A percentile compares a stretch with the other conserved stretches of the same genome.
phyloP scores from a whole-genome alignment of 1,140 invertebrate genomes.

The Nixonia krombeini region DNA sequence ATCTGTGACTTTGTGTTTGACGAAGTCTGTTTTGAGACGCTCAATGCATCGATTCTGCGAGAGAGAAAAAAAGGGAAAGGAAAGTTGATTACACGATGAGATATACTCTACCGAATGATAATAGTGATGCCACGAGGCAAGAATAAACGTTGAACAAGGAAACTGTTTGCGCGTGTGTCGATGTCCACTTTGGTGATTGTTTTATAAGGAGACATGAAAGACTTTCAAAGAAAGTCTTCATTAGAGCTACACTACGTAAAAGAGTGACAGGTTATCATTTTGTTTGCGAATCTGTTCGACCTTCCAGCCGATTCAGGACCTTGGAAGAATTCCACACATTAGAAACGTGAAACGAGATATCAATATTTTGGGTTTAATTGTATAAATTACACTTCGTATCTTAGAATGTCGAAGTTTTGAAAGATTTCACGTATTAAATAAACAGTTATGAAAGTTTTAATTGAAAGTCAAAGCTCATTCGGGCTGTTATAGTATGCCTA shows the following conservation, averaged over 20 bases:
- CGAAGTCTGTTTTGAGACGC: conserved; percentile 58
- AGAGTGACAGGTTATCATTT: background rate
- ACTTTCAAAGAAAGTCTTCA: background rate
- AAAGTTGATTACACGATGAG: too few species aligned
- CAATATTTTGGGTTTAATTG: too few species aligned
- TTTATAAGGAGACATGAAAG: background rate
- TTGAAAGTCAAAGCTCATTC: background rate
- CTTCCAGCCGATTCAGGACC: background rate
- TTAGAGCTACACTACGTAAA: background rate
- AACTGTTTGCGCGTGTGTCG: too few species aligned
- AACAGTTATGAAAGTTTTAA: background rate
- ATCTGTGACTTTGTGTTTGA: conserved; percentile 45
- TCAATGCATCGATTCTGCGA: conserved; percentile 19
- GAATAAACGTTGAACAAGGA: background rate
- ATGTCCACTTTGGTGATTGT: conserved; percentile 3
- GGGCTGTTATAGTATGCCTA: conserved; percentile 29
- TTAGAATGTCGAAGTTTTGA: background rate
- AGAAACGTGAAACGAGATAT: too few species aligned
- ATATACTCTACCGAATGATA: too few species aligned
- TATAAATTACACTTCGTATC: too few species aligned
- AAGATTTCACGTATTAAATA: background rate
- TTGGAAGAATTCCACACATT: too few species aligned
- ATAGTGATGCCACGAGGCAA: background rate
- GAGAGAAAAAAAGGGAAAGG: conserved; percentile 11
- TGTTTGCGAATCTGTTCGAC: background rate